phyloP scores from a whole-genome alignment of 1,140 invertebrate species.

The Eupristina koningsbergeri region DNA sequence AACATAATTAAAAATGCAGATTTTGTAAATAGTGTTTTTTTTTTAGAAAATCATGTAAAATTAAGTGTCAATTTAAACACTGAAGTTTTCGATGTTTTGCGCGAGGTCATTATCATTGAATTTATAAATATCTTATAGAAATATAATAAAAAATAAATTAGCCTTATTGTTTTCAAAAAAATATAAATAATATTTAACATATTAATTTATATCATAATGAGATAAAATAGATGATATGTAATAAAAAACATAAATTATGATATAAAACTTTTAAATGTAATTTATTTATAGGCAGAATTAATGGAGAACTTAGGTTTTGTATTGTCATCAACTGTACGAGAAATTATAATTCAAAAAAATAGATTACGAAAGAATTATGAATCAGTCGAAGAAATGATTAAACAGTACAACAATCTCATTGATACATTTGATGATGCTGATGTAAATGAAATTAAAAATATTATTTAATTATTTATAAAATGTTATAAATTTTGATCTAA shows the following conservation, averaged over 20 bases:
- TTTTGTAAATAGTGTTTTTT: conserved; percentile 76
- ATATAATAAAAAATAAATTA: background rate
- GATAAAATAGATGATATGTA: background rate
- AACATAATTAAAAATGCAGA: conserved; percentile 67
- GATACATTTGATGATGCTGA: conserved; percentile 77
- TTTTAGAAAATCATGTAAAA: conserved; percentile 78
- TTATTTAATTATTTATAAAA: background rate
- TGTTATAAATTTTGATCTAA: too few relatives aligned
- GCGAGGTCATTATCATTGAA: conserved; percentile 71
- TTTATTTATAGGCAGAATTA: conserved; percentile 75
- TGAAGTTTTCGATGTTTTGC: conserved; percentile 81
- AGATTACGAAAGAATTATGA: conserved; percentile 79
- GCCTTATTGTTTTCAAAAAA: too few relatives aligned
- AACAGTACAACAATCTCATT: conserved; percentile 77
- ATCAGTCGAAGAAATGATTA: conserved; percentile 75
- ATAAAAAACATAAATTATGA: too few relatives aligned
- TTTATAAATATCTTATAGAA: too few relatives aligned
- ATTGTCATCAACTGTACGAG: conserved; percentile 79
- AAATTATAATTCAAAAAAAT: conserved; percentile 81
- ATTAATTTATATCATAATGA: background rate
- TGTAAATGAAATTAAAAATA: conserved; percentile 61
- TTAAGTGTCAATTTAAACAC: conserved; percentile 80
- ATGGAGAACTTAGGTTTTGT: conserved; percentile 83
- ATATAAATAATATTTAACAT: too few relatives aligned
- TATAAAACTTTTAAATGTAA: background rate